Base-by-base conservation (phyloP, 2,888 invertebrate species). In the Amphipyra tragopoginis region DNA sequence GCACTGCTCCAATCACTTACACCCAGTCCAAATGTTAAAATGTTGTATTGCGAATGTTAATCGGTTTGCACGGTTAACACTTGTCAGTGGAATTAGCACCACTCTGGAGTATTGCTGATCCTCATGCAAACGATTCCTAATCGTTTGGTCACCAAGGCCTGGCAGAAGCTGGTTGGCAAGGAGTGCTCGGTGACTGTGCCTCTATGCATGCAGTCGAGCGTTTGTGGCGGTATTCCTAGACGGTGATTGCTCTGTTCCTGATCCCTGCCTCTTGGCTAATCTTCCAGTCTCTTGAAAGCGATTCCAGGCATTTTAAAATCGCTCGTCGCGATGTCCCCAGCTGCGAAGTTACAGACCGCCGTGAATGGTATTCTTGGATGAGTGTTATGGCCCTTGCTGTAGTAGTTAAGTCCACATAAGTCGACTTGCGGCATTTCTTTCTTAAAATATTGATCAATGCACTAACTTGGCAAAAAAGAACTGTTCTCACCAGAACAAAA, bases 221-320 rank as follows among this genome's bases (percentile, higher is more conserved):
- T 2, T n/a, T n/a, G n/a, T 45, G 42, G 1, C 42, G 33, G 40
- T 56, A 42, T 13, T 55, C 40, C 10, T 56, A 42, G 2, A 15
- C 40, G 4, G 55, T 56, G 0, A 40, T 56, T 15, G 40, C 36
- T 14, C 48, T 13, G 34, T 10, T 40, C 49, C 48, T 56, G 14
- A 48, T 40, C 48, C 33, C 2, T 8, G 56, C 42, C 48, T 56
- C 5, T 36, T 48, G 5, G 56, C 21, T 13, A 56, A 2, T 33
- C 11, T 48, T 6, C 47, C 54, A 21, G 47, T 55, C 54, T 55
- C 11, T n/a, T n/a, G n/a, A n/a, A n/a, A n/a, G n/a, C n/a, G n/a
- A n/a, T n/a, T 43, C 56, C 49, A 57, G 15, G 49, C 49, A 50
- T 49, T 50, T 29, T 42, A 42, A n/a, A n/a, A 44, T 50, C 4